These are phyloP conservation scores for Chrysaora quinquecirrha DNA, from an alignment of 30 jellyfish, hydroid and myxozoan genomes.

Conservation along the genomic window DNA sequence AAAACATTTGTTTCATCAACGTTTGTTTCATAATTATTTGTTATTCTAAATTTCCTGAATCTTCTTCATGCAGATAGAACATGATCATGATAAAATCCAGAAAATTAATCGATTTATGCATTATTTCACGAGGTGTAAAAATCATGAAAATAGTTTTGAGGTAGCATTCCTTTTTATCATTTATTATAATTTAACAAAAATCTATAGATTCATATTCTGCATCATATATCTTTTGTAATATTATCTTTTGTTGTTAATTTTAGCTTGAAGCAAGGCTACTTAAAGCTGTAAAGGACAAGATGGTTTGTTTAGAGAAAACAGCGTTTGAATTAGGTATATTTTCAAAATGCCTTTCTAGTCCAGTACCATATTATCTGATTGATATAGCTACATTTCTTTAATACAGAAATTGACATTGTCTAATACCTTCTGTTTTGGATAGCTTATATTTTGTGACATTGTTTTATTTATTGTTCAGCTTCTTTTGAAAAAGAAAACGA, in stretches of 20 bases:
- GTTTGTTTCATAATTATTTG: too few relatives aligned
- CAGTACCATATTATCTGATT: too few relatives aligned
- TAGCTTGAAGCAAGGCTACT: slow-evolving; percentile 56
- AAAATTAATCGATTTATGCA: slow-evolving; percentile 61
- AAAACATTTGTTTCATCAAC: too few relatives aligned
- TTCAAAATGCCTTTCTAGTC: not conserved
- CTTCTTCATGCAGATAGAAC: slow-evolving; percentile 64
- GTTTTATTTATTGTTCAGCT: not conserved
- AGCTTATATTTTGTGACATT: not conserved
- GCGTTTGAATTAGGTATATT: slow-evolving; percentile 51
- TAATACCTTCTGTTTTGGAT: not conserved
- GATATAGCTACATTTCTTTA: too few relatives aligned
- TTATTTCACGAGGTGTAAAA: slow-evolving; percentile 65
- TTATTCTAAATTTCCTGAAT: too few relatives aligned
- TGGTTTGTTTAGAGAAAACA: slow-evolving; percentile 43
- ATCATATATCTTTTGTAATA: not conserved
- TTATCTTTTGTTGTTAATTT: not conserved
- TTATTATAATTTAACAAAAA: too few relatives aligned
- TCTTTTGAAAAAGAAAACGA: slow-evolving; percentile 10
- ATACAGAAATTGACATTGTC: too few relatives aligned
- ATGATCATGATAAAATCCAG: slow-evolving; percentile 51
- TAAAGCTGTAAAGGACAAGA: slow-evolving; percentile 69
- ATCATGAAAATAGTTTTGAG: slow-evolving; percentile 76
- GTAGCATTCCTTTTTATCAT: not conserved
- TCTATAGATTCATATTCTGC: too few relatives aligned